A percentile compares a stretch with the other conserved stretches of the same genome.
Evolutionary conservation across 2,113 vertebrate species (phyloP).

Genomic region (Patagioenas fasciata): DNA sequence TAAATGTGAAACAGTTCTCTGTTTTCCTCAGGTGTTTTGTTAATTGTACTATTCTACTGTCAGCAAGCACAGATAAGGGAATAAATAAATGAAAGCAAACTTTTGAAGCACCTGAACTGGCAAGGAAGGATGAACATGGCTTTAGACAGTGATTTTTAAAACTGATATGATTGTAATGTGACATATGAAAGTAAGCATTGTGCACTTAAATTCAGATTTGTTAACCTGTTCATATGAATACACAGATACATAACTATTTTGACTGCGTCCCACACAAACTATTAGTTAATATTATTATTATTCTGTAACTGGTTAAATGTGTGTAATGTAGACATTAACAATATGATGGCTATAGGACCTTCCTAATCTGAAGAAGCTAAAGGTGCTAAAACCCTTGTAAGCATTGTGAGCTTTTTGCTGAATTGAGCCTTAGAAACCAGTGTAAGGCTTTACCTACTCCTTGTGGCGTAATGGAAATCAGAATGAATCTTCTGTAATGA

Average conservation of each 20-base stretch:
- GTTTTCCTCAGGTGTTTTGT: neutral
- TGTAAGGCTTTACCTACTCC: neutral
- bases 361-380: neutral
- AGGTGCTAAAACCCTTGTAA: neutral
- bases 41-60: neutral
- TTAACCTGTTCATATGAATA: neutral
- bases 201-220: neutral
- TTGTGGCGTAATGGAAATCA: neutral
- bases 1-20: neutral
- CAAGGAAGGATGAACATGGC: neutral
- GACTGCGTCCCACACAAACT: neutral
- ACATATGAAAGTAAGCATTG: neutral
- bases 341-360: neutral
- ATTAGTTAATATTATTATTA: neutral
- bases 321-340: neutral
- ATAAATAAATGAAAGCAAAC: neutral
- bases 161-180: neutral
- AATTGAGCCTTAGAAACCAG: neutral
- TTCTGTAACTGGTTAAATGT: neutral
- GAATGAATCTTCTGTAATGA: neutral
- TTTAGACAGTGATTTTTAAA: neutral
- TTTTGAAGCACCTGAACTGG: neutral
- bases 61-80: neutral
- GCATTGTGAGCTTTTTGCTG: neutral
- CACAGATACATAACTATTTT: neutral